Evolutionary conservation across 2,797 vertebrate species (phyloP).

Genomic region (Oryzias sinensis): DNA sequence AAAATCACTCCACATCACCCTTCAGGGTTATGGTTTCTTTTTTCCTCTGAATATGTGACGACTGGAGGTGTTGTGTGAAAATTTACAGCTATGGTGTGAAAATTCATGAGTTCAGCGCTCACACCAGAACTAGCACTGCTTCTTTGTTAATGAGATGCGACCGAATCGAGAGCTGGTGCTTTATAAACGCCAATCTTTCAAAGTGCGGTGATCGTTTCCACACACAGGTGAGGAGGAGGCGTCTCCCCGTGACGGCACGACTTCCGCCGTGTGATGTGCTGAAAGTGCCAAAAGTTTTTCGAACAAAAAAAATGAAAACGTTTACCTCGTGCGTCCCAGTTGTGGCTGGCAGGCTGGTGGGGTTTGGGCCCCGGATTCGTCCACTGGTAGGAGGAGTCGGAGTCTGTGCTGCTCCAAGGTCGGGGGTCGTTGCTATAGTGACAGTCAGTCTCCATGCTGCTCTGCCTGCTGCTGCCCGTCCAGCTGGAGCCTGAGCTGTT

Average conservation of each 20-base stretch:
- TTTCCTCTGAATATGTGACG: conserved; percentile 32
- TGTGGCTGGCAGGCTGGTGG: conserved; percentile 39
- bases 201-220: conserved; percentile 6
- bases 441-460: conserved; percentile 89
- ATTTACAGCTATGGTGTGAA: conserved; percentile 67
- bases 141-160: conserved; percentile 59
- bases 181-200: conserved; percentile 46
- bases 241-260: conserved; percentile 38
- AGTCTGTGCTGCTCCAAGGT: conserved; percentile 97
- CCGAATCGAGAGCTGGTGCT: conserved; percentile 47
- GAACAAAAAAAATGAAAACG: conserved; percentile 22
- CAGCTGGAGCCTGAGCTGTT: conserved; percentile 85
- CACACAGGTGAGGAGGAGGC: conserved; percentile 37
- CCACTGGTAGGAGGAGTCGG: conserved; percentile 87
- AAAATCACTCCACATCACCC: conserved; percentile 12
- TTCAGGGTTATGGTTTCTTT: conserved; percentile 19
- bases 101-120: conserved; percentile 54
- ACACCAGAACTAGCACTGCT: conserved; percentile 56
- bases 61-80: conserved; percentile 66
- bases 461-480: conserved; percentile 89
- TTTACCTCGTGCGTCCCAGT: conserved; percentile 54
- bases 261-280: conserved; percentile 20
- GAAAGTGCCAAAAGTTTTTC: conserved; percentile 12
- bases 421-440: conserved; percentile 84
- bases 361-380: conserved; percentile 45